phyloP scores from a whole-genome alignment of 2,888 invertebrate genomes.

The Conus canariensis region DNA sequence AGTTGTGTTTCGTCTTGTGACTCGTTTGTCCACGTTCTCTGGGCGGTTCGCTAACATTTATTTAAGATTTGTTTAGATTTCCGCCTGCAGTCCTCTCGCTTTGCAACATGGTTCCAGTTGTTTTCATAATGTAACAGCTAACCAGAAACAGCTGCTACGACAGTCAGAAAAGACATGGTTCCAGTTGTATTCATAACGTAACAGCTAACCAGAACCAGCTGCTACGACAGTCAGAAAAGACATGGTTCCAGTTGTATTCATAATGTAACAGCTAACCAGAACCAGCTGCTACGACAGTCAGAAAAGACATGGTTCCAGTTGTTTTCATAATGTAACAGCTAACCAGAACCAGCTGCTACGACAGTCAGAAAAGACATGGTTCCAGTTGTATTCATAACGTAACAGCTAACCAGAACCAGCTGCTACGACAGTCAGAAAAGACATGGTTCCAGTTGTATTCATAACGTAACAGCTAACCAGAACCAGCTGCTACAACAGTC shows the following conservation, averaged over 20 bases:
- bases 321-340: background rate
- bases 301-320: background rate
- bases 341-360: constrained; percentile 77
- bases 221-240: constrained; percentile 52
- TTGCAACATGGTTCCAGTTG: too few species aligned
- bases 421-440: constrained; percentile 65
- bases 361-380: constrained; percentile 8
- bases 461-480: background rate
- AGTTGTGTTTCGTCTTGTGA: too few species aligned
- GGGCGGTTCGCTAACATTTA: too few species aligned
- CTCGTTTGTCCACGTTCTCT: too few species aligned
- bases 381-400: background rate
- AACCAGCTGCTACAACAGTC: constrained; percentile 77
- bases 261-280: too few species aligned
- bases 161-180: constrained; percentile 1
- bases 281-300: constrained; percentile 77
- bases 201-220: constrained; percentile 75
- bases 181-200: background rate
- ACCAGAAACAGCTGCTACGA: constrained; percentile 77
- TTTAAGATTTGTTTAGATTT: too few species aligned
- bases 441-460: too few species aligned
- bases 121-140: background rate
- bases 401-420: constrained; percentile 70
- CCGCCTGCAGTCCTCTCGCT: too few species aligned
- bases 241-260: background rate